These are phyloP conservation scores for Apaloderma vittatum DNA, from an alignment of 2,113 vertebrate species.

Conservation along the genomic window DNA sequence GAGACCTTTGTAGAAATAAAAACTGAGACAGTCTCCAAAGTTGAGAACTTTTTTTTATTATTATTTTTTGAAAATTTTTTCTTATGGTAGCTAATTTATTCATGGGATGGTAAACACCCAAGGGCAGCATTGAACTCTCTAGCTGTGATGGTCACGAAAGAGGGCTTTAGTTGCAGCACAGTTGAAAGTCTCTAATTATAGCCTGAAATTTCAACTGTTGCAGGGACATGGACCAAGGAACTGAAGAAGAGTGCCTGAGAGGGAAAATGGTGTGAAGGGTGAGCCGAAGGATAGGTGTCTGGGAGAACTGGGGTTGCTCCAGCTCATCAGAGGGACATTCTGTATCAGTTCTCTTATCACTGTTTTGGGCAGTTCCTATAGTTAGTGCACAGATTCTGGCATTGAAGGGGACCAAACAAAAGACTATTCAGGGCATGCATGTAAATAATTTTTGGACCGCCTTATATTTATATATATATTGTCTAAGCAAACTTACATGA, in stretches of 20 bases:
- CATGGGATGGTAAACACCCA: neutral
- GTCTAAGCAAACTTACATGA: conserved; percentile 23
- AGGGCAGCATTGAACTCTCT: conserved; percentile 38
- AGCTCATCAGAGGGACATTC: neutral
- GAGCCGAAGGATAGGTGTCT: neutral
- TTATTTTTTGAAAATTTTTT: neutral
- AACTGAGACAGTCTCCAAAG: neutral
- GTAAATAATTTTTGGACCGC: neutral
- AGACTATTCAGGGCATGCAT: neutral
- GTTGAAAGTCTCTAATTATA: neutral
- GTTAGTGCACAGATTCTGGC: neutral
- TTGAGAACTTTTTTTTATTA: neutral
- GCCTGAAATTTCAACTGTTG: neutral
- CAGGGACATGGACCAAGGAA: neutral
- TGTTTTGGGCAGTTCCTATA: neutral
- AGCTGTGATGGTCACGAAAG: neutral
- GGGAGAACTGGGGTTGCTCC: neutral
- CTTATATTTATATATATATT: neutral
- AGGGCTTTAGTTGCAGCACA: neutral
- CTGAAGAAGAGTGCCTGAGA: conserved; percentile 7
- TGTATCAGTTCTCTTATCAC: neutral
- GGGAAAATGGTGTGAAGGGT: neutral
- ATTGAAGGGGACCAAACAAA: neutral
- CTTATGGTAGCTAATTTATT: neutral
- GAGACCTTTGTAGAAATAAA: neutral